Evolutionary conservation across 1,140 invertebrate genomes (phyloP), one percentile per base, ranked within the genome.

Genomic region (Olivierus martensii): DNA sequence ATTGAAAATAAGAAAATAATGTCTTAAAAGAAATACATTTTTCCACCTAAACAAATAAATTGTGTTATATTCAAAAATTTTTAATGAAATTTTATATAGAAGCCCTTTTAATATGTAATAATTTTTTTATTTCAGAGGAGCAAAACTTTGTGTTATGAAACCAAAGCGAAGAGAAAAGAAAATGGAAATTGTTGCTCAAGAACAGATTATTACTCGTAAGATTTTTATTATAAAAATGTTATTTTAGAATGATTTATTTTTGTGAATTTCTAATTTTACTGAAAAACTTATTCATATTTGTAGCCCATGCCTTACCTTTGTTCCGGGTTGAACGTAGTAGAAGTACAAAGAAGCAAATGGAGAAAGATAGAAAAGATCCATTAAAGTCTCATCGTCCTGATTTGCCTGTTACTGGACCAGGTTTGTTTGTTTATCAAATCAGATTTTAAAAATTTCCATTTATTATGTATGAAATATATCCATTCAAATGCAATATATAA

Each of bases 331-430:
- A 95, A 59, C 79, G 88, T 62, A 77, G 90, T 12, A 83, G 87
- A 58, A 92, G 91, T 3, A 84, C 84, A 28, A 78, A 84, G 56
- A 91, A 93, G 66, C 81, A 86, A 65, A 82, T 92, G 78, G 89
- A 96, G 64, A 93, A 92, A 62, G 87, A 90, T 47, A 71, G 71
- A n/a, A 72, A 88, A 62, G 93, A 95, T 76, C 94, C 89, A 0
- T 73, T 94, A 0, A 96, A 92, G 70, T 96, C 91, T 1, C 79
- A 78, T 55, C 69, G 87, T 60, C 95, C 90, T n/a, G 94, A 99
- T 71, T 71, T 98, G 44, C 95, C 95, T 0, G 90, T 98, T n/a
- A 70, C 67, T 48, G 96, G 92, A 15, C 74, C 76, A 52, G 77
- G 77, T 71, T 61, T 57, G 42, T 61, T 43, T 28, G 2, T 28